These are phyloP conservation scores for Champsocephalus gunnari DNA, from an alignment of 2,797 vertebrate genomes.

Conservation along the genomic window DNA sequence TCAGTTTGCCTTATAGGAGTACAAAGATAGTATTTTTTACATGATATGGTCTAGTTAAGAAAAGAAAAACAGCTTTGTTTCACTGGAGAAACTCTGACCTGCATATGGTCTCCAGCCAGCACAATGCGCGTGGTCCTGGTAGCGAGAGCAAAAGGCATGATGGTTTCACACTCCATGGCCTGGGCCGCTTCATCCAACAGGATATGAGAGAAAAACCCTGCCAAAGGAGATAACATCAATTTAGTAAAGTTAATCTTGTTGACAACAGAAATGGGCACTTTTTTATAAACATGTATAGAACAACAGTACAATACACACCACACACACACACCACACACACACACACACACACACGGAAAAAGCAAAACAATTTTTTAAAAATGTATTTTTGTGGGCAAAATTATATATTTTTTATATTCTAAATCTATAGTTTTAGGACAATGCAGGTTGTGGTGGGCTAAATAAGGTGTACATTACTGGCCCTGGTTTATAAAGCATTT, in stretches of 20 bases:
- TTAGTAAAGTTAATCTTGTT: not conserved
- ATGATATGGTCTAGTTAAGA: not conserved
- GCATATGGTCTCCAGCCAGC: constrained; percentile 99
- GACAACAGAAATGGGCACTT: not conserved
- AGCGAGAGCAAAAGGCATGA: constrained; percentile 98
- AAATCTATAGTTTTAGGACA: not conserved
- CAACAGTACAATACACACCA: not conserved
- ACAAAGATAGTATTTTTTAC: not conserved
- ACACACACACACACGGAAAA: too few species aligned
- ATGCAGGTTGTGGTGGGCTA: not conserved
- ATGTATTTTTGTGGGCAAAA: not conserved
- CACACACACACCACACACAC: too few species aligned
- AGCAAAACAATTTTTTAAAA: not conserved
- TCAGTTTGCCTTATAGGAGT: not conserved
- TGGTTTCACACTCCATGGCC: constrained; percentile 99
- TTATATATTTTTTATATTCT: too few species aligned
- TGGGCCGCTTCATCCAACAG: constrained; percentile 98
- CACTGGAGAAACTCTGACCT: constrained; percentile 82
- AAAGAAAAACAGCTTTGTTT: not conserved
- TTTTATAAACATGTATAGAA: not conserved
- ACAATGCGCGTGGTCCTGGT: constrained; percentile 94
- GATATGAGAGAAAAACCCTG: constrained; percentile 97
- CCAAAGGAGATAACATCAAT: constrained; percentile 7
- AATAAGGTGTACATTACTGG: not conserved
- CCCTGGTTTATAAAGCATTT: not conserved